Percentiles rank a stretch among this genome's conserved stretches.
phyloP scores from a whole-genome alignment of 2,113 vertebrate species.

The Acrocephalus arundinaceus region DNA sequence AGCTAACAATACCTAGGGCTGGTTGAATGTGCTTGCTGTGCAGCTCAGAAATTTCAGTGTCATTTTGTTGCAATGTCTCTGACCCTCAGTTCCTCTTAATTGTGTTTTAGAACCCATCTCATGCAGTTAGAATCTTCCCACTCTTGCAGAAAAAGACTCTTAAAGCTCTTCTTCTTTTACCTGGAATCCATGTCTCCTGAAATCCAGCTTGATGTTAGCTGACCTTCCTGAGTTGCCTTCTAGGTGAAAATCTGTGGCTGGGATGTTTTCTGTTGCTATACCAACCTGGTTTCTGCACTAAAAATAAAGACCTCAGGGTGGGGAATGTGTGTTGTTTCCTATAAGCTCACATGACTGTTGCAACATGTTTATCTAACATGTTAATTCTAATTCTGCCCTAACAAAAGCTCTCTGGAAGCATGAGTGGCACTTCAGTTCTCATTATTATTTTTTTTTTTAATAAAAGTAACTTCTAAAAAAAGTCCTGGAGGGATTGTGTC shows the following conservation, averaged over 20 bases:
- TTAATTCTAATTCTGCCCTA: conserved; percentile 5
- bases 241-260: background rate
- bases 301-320: background rate
- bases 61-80: background rate
- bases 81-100: background rate
- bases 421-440: background rate
- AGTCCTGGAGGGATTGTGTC: background rate
- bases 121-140: background rate
- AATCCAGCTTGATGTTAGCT: background rate
- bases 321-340: background rate
- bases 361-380: background rate
- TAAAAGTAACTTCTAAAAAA: background rate
- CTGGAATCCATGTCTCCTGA: background rate
- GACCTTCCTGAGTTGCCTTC: background rate
- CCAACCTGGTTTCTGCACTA: conserved; percentile 7
- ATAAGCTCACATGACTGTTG: background rate
- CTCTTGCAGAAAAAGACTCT: background rate
- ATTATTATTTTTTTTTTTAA: background rate
- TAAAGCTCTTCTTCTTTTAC: background rate
- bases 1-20: background rate
- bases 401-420: background rate
- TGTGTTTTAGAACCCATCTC: background rate
- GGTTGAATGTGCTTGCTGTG: background rate
- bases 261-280: conserved; percentile 15
- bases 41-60: background rate